Evolutionary conservation across 2,888 invertebrate genomes (phyloP), one percentile per base, ranked within the genome.

Genomic region (Pterostichus madidus): DNA sequence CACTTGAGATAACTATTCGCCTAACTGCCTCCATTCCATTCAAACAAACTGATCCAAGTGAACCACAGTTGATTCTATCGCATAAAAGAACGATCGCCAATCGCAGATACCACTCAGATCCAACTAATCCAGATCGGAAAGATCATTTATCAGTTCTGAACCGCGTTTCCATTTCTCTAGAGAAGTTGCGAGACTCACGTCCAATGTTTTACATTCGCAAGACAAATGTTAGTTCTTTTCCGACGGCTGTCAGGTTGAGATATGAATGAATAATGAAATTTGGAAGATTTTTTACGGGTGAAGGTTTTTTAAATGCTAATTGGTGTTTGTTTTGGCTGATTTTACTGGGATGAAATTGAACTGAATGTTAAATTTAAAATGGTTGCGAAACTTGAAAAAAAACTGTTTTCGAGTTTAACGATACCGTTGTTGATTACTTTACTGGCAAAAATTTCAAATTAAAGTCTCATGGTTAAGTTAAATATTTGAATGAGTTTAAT

Each of bases 111-210:
- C n/a, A 10, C 2, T 49, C n/a, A 11, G 35, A 64, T 64, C 31
- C 64, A 32, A 32, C 64, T 64, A 64, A 64, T 64, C 64, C 64
- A 11, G 64, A 64, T 64, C 64, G n/a, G 64, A 64, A 64, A 64
- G 64, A 64, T 64, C 64, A 64, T 64, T 64, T 64, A 64, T 64
- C 64, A 64, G 32, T 35, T n/a, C 31, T 64, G 64, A 64, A 64
- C 32, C 6, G 17, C 24, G 59, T 59, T 24, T 59, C 39, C 39
- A 39, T 39, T 39, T 39, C 39, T 39, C 39, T 6, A 7, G 8
- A 2, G 39, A 39, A 6, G 39, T 39, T 24, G 8, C 39, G 39
- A 39, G 39, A 39, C 5, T 39, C 39, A 5, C 39, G 6, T 49
- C 49, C 49, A 49, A 49, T 49, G 49, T 64, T 64, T 64, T 64